Conservation (phyloP, 2,113 vertebrate species). For the Puntigrus tetrazona region DNA sequence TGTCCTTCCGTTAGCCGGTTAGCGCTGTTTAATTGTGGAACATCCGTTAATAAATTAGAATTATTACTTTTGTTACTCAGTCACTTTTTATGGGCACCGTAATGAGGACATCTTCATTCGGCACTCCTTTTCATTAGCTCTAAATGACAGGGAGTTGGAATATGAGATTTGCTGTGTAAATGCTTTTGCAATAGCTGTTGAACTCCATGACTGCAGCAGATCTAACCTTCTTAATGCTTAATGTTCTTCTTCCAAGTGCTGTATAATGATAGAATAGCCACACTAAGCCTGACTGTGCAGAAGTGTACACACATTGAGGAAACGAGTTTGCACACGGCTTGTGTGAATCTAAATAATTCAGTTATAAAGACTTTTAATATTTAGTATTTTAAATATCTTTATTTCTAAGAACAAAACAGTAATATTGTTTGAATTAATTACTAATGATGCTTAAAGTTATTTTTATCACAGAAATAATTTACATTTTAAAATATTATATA, state of each 20-base stretch:
- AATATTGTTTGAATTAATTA: too few relatives aligned
- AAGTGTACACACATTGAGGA: neutral
- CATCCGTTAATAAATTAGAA: conserved; percentile 37
- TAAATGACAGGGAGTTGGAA: neutral
- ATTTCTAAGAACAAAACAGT: too few relatives aligned
- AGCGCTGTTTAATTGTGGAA: conserved; percentile 32
- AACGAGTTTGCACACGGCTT: neutral
- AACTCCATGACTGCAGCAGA: neutral
- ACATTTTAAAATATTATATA: too few relatives aligned
- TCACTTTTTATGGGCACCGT: neutral
- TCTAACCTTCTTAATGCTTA: neutral
- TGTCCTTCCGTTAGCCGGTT: neutral
- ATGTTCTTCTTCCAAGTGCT: neutral
- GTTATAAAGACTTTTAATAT: too few relatives aligned
- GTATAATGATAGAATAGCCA: too few relatives aligned
- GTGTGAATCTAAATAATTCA: neutral
- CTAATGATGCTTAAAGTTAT: too few relatives aligned
- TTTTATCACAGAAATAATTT: too few relatives aligned
- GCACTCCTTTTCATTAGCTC: conserved; percentile 27
- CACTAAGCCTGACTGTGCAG: too few relatives aligned
- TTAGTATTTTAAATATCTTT: too few relatives aligned
- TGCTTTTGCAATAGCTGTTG: neutral
- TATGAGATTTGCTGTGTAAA: conserved; percentile 25
- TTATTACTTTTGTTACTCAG: conserved; percentile 33
- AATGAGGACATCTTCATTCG: conserved; percentile 51